Evolutionary conservation across 2,888 invertebrate genomes (phyloP), one percentile per base, ranked within the genome.

Genomic region (Drosophila colorata): DNA sequence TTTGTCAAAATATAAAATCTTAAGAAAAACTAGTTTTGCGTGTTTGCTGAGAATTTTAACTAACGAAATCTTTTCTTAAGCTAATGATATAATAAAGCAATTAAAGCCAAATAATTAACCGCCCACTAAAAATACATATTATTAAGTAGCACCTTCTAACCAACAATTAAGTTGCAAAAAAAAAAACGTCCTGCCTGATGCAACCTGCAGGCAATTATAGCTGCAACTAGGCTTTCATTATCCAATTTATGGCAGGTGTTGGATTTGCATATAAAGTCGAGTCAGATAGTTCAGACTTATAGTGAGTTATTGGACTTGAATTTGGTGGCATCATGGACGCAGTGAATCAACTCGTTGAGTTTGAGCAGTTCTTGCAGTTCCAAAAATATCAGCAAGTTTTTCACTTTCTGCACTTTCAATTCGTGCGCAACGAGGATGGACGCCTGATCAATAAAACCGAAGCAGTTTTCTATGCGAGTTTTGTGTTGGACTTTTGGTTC

Each of bases 351-450:
- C 65, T 52, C 0, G n/a, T 70, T 13, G 18, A 23, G 14, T 69
- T 87, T 18, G 84, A 87, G 23, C 64, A 80, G 13, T 76, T 83
- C 13, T 23, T 81, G 4, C 6, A 38, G 0, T 53, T 69, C 1
- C 47, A 63, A 6, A 37, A 9, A 3, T 70, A 43, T n/a, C 84
- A 77, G 25, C 0, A 40, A 16, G 0, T 51, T 0, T 18, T 48
- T 1, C 37, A 6, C 2, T 11, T 70, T 4, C 11, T 57, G 2
- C 83, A 66, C n/a, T 77, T 83, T 33, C 8, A 46, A 5, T 65
- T 74, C 41, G 23, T 0, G 0, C 78, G 87, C 7, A 66, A 76
- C 16, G 25, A 59, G 7, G 47, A 59, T 16, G 77, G 66, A 1
- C 52, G 55, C 6, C 46, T 87, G 25, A 20, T 60, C 0, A 73